Evolutionary conservation across 1,140 invertebrate genomes (phyloP).

Genomic region (Tetramorium alpestre): DNA sequence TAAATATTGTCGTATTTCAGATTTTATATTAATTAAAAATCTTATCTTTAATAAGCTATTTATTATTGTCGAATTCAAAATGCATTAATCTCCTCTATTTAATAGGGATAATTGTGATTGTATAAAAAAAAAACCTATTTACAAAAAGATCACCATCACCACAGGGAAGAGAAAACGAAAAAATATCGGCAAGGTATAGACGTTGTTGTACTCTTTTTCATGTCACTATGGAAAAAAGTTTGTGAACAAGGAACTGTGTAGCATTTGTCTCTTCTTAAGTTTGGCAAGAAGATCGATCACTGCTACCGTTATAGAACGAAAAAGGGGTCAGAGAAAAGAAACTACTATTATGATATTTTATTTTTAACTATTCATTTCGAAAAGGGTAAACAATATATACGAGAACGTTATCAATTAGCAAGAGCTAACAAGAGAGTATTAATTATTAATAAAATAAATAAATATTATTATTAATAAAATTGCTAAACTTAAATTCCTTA

Average conservation of each 20-base stretch:
- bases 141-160: not conserved
- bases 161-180: not conserved
- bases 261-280: slow-evolving; percentile 67
- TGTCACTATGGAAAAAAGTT: slow-evolving; percentile 67
- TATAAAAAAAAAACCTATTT: not conserved
- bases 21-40: slow-evolving; percentile 15
- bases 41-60: not conserved
- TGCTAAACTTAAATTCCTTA: no score
- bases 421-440: not conserved
- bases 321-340: not conserved
- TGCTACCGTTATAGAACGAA: slow-evolving; percentile 52
- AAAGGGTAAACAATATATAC: not conserved
- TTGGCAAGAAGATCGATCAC: slow-evolving; percentile 68
- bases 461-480: no score
- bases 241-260: slow-evolving; percentile 57
- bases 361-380: not conserved
- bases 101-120: not conserved
- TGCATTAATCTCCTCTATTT: not conserved
- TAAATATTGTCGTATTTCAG: not conserved
- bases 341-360: not conserved
- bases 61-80: not conserved
- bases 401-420: not conserved
- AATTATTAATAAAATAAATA: no score
- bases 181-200: slow-evolving; percentile 40
- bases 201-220: slow-evolving; percentile 62